Base-by-base conservation (phyloP, 53 echinoderm and acorn worm species). In the Crossaster papposus region DNA sequence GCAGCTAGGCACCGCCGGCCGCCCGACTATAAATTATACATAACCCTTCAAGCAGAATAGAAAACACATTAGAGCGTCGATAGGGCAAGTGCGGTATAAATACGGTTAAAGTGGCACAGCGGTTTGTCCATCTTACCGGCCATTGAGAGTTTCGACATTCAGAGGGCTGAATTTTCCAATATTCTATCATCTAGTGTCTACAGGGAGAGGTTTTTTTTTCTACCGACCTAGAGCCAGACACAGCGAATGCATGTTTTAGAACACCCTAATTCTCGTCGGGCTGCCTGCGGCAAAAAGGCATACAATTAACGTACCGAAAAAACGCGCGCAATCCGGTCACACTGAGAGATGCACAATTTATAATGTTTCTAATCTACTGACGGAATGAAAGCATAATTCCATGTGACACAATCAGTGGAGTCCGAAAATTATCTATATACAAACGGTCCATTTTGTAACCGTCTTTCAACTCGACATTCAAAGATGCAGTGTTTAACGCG, bases 51-150 rank as follows among this genome's bases (percentile, higher is more conserved):
- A 83, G 51, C 64, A 71, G 44, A 83, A 83, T 83, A 72, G 84
- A 31, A 83, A 83, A 83, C 70, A 72, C 84, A 83, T 83, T 83
- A 83, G 84, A 82, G 51, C 84, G 84, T 83, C 37, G 51, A 82
- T 50, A 32, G 51, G 52, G 4, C 44, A 38, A 83, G 84, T 83
- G 71, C 30, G 17, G 50, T 83, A 70, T 70, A 83, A 83, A 83
- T 53, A 83, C 84, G 29, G 35, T 31, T 72, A 70, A 28, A 83
- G 84, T 83, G 14, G 44, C 72, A 7, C 72, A 29, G 71, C 2
- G 84, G 52, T 83, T 51, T 83, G 44, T 29, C 23, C 23, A 71
- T 72, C 84, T 83, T 68, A 9, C 29, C 17, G 8, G 50, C 84
- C 71, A 72, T 51, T 83, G 54, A 72, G 72, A 71, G 72, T 51